Conservation (phyloP, 2,113 vertebrate species). For the Sigmodon hispidus region DNA sequence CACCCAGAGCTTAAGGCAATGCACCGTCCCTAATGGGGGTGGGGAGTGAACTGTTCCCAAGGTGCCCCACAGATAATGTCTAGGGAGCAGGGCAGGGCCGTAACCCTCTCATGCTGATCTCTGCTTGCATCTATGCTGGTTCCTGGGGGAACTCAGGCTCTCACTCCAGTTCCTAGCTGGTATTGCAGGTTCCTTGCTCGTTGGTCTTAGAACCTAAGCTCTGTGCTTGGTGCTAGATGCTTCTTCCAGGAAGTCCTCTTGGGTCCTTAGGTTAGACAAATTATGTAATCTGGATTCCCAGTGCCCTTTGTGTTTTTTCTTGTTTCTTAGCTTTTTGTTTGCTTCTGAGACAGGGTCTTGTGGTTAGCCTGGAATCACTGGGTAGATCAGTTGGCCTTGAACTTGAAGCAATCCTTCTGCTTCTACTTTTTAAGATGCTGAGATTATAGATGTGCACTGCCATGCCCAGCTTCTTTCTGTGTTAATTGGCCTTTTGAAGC, state of each 20-base stretch:
- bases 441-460: background rate
- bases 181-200: background rate
- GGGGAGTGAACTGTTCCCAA: conserved; percentile 9
- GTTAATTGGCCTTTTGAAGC: background rate
- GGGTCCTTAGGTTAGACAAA: background rate
- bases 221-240: accelerated
- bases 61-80: background rate
- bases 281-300: background rate
- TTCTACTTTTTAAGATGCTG: background rate
- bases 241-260: conserved; percentile 44
- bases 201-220: background rate
- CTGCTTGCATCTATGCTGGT: background rate
- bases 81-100: background rate
- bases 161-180: background rate
- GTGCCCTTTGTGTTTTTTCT: background rate
- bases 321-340: background rate
- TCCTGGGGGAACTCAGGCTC: background rate
- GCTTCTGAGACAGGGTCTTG: background rate
- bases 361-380: background rate
- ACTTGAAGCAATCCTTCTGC: background rate
- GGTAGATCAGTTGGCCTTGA: background rate
- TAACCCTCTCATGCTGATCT: no score
- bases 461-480: background rate
- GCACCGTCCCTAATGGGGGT: background rate
- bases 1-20: background rate